These are phyloP conservation scores for Neoascia interrupta DNA, from an alignment of 2,888 invertebrate species.

Conservation along the genomic window DNA sequence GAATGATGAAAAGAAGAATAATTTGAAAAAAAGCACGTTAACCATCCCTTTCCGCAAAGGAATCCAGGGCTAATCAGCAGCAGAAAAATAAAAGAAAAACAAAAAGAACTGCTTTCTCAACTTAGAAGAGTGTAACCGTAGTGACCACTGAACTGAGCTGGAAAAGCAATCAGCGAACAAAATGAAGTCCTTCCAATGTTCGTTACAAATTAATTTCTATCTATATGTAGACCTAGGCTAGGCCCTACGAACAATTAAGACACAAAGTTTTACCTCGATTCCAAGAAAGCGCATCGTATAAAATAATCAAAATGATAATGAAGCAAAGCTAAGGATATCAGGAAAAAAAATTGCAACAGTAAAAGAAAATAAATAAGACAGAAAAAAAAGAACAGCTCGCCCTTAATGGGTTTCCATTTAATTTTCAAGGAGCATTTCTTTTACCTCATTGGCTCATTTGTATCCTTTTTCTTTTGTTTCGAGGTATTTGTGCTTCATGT, in stretches of 20 bases:
- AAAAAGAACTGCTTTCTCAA: too few relatives aligned
- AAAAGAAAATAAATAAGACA: constrained; percentile 20
- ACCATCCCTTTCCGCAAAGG: too few relatives aligned
- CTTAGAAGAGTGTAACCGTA: too few relatives aligned
- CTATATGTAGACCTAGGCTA: background rate
- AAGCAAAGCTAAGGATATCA: constrained; percentile 33
- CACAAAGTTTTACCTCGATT: constrained; percentile 2
- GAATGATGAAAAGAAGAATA: too few relatives aligned
- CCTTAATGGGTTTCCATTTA: constrained; percentile 63
- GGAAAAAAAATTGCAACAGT: background rate
- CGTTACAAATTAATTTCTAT: constrained; percentile 50
- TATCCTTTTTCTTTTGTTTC: constrained; percentile 14
- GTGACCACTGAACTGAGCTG: too few relatives aligned
- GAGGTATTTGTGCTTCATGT: constrained; percentile 7
- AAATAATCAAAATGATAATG: constrained; percentile 64
- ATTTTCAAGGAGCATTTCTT: constrained; percentile 43
- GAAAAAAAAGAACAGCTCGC: constrained; percentile 10
- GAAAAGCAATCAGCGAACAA: too few relatives aligned
- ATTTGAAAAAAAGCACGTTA: too few relatives aligned
- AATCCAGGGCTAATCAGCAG: too few relatives aligned
- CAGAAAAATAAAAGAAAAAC: too few relatives aligned
- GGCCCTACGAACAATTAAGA: constrained; percentile 32
- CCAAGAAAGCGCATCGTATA: constrained; percentile 34
- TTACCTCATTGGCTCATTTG: constrained; percentile 57
- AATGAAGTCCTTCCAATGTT: too few relatives aligned